Percentiles rank a stretch among this genome's conserved stretches.
Evolutionary conservation across 2,888 invertebrate species (phyloP).

Genomic region (Drosophila neonasuta): DNA sequence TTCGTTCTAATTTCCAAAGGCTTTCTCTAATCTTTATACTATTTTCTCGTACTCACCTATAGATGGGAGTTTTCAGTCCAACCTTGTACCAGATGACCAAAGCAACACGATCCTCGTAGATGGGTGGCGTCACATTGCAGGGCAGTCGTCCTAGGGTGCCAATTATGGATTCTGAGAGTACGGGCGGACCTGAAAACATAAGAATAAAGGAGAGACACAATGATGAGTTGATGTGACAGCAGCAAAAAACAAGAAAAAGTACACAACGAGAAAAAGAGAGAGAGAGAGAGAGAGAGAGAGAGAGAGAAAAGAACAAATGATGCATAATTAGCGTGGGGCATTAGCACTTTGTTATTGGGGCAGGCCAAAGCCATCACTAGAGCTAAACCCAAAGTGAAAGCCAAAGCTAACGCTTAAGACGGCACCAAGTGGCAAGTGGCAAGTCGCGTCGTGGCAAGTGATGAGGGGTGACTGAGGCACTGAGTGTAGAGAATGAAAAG

Average conservation of each 20-base stretch:
- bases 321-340: slow-evolving; percentile 75
- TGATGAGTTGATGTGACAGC: slow-evolving; percentile 53
- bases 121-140: slow-evolving; percentile 82
- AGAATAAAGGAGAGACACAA: slow-evolving; percentile 28
- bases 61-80: slow-evolving; percentile 82
- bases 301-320: slow-evolving; percentile 62
- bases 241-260: slow-evolving; percentile 23
- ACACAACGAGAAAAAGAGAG: slow-evolving; percentile 15
- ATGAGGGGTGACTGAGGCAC: background rate
- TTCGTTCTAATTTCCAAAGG: too few relatives aligned
- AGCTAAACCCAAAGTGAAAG: slow-evolving; percentile 28
- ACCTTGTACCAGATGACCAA: slow-evolving; percentile 83
- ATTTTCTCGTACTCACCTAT: slow-evolving; percentile 76
- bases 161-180: slow-evolving; percentile 81
- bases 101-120: slow-evolving; percentile 81
- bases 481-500: slow-evolving; percentile 11
- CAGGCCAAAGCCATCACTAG: slow-evolving; percentile 40
- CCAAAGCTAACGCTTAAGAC: slow-evolving; percentile 35
- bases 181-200: slow-evolving; percentile 79
- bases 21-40: too few relatives aligned
- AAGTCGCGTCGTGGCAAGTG: slow-evolving; percentile 12
- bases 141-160: slow-evolving; percentile 81
- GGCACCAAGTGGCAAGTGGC: slow-evolving; percentile 25
- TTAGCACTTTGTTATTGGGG: slow-evolving; percentile 76
- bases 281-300: slow-evolving; percentile 1